A percentile compares a stretch with the other conserved stretches of the same genome.
Evolutionary conservation across 2,113 vertebrate genomes (phyloP).

Genomic region (Sphyrna mokarran): DNA sequence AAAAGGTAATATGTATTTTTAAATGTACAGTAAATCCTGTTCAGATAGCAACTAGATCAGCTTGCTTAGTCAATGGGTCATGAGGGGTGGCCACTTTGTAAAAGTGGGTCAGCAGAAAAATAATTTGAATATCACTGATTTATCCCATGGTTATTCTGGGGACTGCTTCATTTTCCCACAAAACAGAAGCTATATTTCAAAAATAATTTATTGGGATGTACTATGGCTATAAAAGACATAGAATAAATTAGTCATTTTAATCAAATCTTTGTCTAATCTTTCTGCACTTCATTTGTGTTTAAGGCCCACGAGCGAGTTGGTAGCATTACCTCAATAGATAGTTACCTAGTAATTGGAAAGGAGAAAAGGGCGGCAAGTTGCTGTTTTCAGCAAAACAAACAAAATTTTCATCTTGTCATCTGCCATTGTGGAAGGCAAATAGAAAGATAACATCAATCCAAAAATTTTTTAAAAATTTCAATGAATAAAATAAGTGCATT

Average conservation of each 20-base stretch:
- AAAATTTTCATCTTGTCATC: not conserved
- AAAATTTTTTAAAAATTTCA: not conserved
- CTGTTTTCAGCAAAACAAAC: slow-evolving; percentile 1
- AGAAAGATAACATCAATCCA: not conserved
- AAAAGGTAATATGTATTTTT: no score
- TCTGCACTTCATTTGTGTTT: not conserved
- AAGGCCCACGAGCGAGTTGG: not conserved
- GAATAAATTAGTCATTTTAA: not conserved
- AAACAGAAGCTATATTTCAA: not conserved
- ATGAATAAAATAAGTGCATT: not conserved
- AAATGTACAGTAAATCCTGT: no score
- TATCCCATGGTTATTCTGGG: not conserved
- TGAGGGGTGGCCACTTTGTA: no score
- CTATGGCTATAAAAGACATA: not conserved
- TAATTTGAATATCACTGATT: no score
- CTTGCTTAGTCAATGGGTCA: no score
- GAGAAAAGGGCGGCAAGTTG: not conserved
- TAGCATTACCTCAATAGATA: not conserved
- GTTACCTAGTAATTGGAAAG: not conserved
- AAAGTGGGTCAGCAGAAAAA: no score
- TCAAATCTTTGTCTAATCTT: not conserved
- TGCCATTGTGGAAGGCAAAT: not conserved
- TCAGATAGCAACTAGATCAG: no score
- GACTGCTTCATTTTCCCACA: not conserved
- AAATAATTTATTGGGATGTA: not conserved